Evolutionary conservation across 2,113 vertebrate species (phyloP).

Genomic region (Triplophysa dalaica): DNA sequence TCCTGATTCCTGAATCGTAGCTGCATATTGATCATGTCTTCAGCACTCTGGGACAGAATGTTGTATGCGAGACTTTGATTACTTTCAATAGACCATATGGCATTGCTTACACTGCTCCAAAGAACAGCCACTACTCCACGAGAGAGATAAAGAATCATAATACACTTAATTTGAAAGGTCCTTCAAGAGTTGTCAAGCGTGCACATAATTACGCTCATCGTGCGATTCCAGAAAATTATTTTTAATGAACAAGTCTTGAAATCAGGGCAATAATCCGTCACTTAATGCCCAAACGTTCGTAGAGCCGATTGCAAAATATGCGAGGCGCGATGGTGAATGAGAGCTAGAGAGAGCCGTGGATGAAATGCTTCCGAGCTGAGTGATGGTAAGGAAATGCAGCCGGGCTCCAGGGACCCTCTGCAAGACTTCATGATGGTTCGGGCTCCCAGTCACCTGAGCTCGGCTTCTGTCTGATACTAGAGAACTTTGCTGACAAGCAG

Average conservation of each 20-base stretch:
- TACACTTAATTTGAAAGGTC: not conserved
- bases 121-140: slow-evolving; percentile 16
- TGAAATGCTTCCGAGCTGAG: slow-evolving; percentile 55
- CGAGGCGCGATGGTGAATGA: slow-evolving; percentile 9
- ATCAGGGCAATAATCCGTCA: slow-evolving; percentile 9
- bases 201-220: not conserved
- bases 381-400: slow-evolving; percentile 52
- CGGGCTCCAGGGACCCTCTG: slow-evolving; percentile 37
- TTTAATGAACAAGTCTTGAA: slow-evolving; percentile 27
- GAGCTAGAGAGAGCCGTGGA: slow-evolving; percentile 40
- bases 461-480: slow-evolving; percentile 68
- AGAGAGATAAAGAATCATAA: slow-evolving; percentile 19
- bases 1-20: slow-evolving; percentile 31
- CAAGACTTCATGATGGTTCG: slow-evolving; percentile 40
- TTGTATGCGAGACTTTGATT: slow-evolving; percentile 20
- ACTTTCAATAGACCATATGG: slow-evolving; percentile 9
- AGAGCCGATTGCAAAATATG: not conserved
- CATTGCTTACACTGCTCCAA: slow-evolving; percentile 8
- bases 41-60: slow-evolving; percentile 4
- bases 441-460: slow-evolving; percentile 68
- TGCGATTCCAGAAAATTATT: not conserved
- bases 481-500: slow-evolving; percentile 70
- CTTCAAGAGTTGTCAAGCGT: slow-evolving; percentile 7
- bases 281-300: slow-evolving; percentile 32
- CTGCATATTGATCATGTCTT: slow-evolving; percentile 41